phyloP scores from a whole-genome alignment of 2,797 vertebrate species.

The Anas georgica region DNA sequence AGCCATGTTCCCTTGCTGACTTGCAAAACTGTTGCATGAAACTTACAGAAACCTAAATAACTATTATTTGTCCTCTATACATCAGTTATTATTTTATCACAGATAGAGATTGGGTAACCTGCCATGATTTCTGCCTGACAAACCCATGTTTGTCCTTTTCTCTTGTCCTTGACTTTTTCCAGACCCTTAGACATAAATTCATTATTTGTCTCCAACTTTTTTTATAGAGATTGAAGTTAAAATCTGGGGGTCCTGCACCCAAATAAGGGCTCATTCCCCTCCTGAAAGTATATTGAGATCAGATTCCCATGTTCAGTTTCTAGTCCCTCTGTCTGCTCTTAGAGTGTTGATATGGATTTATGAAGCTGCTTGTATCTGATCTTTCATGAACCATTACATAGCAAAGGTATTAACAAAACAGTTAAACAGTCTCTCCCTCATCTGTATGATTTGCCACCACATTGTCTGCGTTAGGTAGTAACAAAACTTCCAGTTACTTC shows the following conservation, averaged over 20 bases:
- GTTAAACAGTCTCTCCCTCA: not conserved
- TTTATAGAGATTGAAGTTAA: not conserved
- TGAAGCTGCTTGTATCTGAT: not conserved
- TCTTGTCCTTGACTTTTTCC: not conserved
- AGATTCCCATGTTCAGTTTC: not conserved
- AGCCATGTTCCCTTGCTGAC: not conserved
- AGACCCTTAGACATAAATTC: rapidly evolving
- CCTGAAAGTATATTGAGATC: not conserved
- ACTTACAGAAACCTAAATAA: not conserved
- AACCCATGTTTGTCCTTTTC: not conserved
- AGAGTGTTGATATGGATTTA: not conserved
- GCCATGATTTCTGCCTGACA: not conserved
- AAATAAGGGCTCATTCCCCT: not conserved
- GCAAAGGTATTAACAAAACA: not conserved
- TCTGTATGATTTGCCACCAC: not conserved
- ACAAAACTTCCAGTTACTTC: not conserved
- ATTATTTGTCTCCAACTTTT: not conserved
- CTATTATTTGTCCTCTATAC: not conserved
- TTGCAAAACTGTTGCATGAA: not conserved
- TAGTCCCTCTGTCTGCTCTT: not conserved
- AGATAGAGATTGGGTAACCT: not conserved
- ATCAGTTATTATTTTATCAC: not conserved
- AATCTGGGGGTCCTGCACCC: rapidly evolving
- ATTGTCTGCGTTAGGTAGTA: not conserved
- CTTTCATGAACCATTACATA: not conserved